Conservation (phyloP, 2,888 invertebrate species). For the Hetaerina titia region DNA sequence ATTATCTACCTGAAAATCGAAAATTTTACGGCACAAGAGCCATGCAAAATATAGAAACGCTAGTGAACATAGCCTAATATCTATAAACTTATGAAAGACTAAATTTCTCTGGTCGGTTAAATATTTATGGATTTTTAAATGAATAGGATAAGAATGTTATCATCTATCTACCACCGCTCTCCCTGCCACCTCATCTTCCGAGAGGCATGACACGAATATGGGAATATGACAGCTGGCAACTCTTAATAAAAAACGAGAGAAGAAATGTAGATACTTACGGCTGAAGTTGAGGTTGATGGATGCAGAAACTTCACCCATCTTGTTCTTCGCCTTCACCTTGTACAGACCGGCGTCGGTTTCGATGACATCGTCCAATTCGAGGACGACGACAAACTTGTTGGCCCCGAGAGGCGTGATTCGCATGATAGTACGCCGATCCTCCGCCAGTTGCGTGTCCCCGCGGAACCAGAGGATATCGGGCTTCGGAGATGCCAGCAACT, state of each 20-base stretch:
- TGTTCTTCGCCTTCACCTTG: slow-evolving; percentile 97
- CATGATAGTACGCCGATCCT: slow-evolving; percentile 92
- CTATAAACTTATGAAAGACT: no score
- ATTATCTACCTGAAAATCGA: no score
- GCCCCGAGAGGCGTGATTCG: slow-evolving; percentile 91
- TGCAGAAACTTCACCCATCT: slow-evolving; percentile 97
- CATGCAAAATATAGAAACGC: no score
- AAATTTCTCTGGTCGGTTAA: no score
- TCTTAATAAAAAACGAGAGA: background rate
- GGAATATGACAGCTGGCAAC: no score
- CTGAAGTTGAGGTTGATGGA: slow-evolving; percentile 98
- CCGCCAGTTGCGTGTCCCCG: slow-evolving; percentile 90
- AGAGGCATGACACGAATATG: no score
- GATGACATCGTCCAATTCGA: slow-evolving; percentile 97
- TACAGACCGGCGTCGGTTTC: slow-evolving; percentile 97
- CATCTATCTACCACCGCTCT: no score
- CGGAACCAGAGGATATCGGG: slow-evolving; percentile 96
- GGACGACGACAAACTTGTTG: slow-evolving; percentile 93
- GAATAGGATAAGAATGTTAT: no score
- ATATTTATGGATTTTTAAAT: no score
- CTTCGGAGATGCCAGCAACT: slow-evolving; percentile 91
- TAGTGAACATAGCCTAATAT: no score
- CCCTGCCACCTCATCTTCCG: no score
- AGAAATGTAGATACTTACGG: slow-evolving; percentile 85
- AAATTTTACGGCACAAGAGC: no score